Evolutionary conservation across 2,113 vertebrate genomes (phyloP).

Genomic region (Bagarius yarrelli): DNA sequence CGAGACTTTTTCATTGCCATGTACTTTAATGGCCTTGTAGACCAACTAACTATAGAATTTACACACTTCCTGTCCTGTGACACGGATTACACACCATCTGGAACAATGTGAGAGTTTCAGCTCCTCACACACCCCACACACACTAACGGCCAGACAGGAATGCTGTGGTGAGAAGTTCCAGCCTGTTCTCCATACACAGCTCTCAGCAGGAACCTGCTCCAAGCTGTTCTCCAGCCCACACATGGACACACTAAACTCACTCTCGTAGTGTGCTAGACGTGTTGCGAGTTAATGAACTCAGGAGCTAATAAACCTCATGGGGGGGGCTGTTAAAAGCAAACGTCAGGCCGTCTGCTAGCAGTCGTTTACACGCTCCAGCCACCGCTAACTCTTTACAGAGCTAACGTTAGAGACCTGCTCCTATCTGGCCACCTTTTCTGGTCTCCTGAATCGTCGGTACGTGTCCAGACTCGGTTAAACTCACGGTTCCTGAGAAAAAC

Average conservation of each 20-base stretch:
- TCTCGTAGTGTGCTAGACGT: neutral
- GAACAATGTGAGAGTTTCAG: neutral
- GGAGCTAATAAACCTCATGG: constrained; percentile 6
- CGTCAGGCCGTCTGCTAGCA: neutral
- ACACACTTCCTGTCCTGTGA: neutral
- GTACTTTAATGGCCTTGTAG: neutral
- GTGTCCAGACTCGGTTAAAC: too few relatives aligned
- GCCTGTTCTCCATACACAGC: neutral
- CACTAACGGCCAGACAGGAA: neutral
- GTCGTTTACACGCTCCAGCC: neutral
- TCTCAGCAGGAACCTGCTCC: constrained; percentile 1
- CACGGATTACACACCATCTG: neutral
- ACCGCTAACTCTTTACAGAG: neutral
- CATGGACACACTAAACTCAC: neutral
- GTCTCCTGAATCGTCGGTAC: constrained; percentile 1
- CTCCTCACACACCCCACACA: neutral
- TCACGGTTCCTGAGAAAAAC: neutral
- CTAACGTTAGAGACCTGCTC: neutral
- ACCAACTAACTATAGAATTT: neutral
- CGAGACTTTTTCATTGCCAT: neutral
- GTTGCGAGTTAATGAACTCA: neutral
- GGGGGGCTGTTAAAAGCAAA: neutral
- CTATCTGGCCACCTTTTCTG: neutral
- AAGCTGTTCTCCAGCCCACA: constrained; percentile 14
- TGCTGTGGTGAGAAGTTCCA: neutral